Evolutionary conservation across 2,888 invertebrate genomes (phyloP).

Genomic region (Caenorhabditis sp.): DNA sequence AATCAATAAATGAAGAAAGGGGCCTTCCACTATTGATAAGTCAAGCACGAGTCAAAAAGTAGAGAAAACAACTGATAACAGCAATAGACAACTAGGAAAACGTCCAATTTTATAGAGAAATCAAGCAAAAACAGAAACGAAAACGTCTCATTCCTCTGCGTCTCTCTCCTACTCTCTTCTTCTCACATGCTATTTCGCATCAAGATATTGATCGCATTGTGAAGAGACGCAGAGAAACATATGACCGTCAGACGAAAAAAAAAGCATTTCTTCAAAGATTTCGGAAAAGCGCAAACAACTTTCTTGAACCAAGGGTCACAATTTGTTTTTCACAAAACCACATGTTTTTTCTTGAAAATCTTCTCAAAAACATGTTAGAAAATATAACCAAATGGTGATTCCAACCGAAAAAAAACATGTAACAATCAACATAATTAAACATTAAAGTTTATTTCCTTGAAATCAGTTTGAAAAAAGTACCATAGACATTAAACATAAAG

Average conservation of each 20-base stretch:
- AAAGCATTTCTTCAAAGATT: constrained; percentile 4
- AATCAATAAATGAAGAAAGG: too few species aligned
- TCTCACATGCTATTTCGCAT: constrained; percentile 5
- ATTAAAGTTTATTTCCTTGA: too few species aligned
- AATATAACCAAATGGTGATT: too few species aligned
- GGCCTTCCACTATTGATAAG: too few species aligned
- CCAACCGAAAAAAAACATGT: too few species aligned
- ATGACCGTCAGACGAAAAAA: constrained; percentile 16
- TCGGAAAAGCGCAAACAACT: not conserved
- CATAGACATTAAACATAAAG: not conserved
- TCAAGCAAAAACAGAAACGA: not conserved
- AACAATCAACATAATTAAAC: too few species aligned
- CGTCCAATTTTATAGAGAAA: not conserved
- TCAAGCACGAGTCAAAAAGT: too few species aligned
- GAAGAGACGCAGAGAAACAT: constrained; percentile 17
- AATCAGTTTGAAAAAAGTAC: not conserved
- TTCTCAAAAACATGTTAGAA: too few species aligned
- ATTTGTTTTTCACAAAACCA: too few species aligned
- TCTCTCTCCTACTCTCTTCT: constrained; percentile 10
- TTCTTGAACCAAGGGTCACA: too few species aligned
- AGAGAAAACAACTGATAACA: not conserved
- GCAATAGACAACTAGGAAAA: not conserved
- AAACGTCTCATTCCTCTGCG: constrained; percentile 4
- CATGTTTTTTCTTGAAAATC: too few species aligned
- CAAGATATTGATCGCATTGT: constrained; percentile 14